These are phyloP conservation scores for Choristoneura rosaceana DNA, from an alignment of 2,888 invertebrate genomes.

Conservation along the genomic window DNA sequence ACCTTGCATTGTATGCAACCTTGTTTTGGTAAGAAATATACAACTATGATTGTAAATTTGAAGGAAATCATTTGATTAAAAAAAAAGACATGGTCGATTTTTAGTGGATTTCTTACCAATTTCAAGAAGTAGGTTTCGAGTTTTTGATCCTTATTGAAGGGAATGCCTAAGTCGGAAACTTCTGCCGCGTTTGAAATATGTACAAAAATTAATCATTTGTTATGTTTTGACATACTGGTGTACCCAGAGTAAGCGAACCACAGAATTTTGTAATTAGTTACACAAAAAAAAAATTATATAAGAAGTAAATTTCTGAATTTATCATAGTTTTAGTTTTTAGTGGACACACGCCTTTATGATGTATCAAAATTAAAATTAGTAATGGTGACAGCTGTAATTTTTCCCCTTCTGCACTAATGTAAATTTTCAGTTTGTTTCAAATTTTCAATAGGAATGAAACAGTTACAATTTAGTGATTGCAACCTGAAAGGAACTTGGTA, in stretches of 20 bases:
- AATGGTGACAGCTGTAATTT: not conserved
- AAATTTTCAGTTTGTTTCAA: not conserved
- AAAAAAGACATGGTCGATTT: not conserved
- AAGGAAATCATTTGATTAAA: no score
- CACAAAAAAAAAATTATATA: conserved; percentile 2
- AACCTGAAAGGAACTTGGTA: no score
- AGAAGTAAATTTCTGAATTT: not conserved
- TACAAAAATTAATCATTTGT: not conserved
- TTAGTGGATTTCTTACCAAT: not conserved
- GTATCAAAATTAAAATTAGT: not conserved
- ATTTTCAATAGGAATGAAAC: no score
- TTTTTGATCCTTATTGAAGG: not conserved
- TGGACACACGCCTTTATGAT: not conserved
- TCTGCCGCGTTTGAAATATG: not conserved
- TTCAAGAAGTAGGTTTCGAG: not conserved
- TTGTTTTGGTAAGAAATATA: no score
- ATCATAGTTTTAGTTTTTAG: not conserved
- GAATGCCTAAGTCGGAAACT: not conserved
- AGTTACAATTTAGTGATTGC: no score
- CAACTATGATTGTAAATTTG: no score
- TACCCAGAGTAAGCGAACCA: not conserved
- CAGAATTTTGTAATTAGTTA: conserved; percentile 3
- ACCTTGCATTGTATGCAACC: no score
- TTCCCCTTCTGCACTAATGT: not conserved
- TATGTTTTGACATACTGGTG: not conserved